Evolutionary conservation across 2,113 vertebrate species (phyloP).

Genomic region (Microtus ochrogaster): DNA sequence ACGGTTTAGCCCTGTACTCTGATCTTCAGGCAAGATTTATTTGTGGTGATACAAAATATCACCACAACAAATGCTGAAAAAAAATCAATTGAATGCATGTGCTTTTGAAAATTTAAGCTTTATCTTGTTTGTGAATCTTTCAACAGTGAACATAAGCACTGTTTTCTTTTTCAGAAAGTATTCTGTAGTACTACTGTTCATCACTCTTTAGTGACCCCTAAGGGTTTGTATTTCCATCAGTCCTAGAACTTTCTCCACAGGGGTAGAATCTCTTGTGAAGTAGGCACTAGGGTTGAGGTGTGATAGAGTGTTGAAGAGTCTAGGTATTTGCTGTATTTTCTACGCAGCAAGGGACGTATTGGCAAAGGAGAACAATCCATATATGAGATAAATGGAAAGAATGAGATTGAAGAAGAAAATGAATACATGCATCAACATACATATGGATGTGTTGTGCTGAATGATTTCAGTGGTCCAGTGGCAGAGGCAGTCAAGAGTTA

Average conservation of each 20-base stretch:
- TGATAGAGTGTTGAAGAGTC: background rate
- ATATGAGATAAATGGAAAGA: background rate
- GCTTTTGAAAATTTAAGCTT: background rate
- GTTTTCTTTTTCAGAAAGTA: background rate
- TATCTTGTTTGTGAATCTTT: background rate
- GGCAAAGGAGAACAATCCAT: background rate
- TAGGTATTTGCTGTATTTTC: background rate
- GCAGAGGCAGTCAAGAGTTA: background rate
- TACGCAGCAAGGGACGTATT: background rate
- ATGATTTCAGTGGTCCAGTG: background rate
- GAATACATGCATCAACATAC: background rate
- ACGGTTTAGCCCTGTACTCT: too few relatives aligned
- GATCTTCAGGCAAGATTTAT: too few relatives aligned
- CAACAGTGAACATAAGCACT: background rate
- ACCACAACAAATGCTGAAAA: too few relatives aligned
- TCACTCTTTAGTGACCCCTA: background rate
- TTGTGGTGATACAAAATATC: too few relatives aligned
- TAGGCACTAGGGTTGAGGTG: background rate
- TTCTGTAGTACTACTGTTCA: background rate
- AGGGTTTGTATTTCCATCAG: background rate
- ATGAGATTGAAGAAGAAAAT: background rate
- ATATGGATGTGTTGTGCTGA: fast-evolving
- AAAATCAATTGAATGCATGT: background rate
- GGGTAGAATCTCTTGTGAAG: background rate
- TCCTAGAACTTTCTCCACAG: background rate